Evolutionary conservation across 2,113 vertebrate genomes (phyloP).

Genomic region (Alces alces): DNA sequence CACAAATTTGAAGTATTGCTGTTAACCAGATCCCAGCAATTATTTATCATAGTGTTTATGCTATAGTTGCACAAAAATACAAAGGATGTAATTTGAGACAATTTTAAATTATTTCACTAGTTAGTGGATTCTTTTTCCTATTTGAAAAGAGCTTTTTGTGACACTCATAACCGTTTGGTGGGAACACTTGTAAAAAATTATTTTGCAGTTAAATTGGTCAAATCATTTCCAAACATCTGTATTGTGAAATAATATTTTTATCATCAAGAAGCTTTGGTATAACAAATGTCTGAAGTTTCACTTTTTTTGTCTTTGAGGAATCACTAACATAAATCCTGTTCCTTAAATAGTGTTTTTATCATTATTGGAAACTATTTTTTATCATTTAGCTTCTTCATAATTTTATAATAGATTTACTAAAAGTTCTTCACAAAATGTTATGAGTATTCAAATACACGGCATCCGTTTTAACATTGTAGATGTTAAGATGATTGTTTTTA

Average conservation of each 20-base stretch:
- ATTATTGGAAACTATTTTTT: slow-evolving; percentile 19
- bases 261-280: neutral
- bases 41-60: neutral
- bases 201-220: neutral
- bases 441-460: neutral
- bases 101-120: neutral
- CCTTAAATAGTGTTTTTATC: neutral
- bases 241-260: neutral
- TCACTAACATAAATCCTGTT: neutral
- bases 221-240: neutral
- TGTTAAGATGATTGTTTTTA: neutral
- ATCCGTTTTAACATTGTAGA: neutral
- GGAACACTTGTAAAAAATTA: neutral
- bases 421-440: neutral
- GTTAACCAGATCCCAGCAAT: neutral
- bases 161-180: neutral
- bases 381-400: neutral
- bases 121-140: neutral
- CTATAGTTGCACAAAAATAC: neutral
- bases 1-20: neutral
- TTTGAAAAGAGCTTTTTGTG: slow-evolving; percentile 17
- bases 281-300: neutral
- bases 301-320: neutral
- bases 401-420: neutral
- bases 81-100: neutral